Base-by-base conservation (phyloP, 2,888 invertebrate species). In the Andrena bicolor region DNA sequence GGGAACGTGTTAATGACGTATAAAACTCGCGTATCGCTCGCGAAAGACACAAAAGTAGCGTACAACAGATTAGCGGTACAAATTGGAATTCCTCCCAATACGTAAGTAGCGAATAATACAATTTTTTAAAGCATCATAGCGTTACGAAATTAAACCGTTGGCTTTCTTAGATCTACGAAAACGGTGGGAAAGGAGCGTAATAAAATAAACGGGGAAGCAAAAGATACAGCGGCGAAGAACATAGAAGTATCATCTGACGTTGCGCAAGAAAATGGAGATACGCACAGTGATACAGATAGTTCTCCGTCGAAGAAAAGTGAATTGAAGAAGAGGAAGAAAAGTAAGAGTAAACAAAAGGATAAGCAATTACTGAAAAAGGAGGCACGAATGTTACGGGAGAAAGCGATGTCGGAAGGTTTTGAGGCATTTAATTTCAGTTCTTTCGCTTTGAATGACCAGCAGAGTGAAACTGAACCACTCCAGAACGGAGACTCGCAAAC, bases 341-440 rank as follows among this genome's bases (percentile, higher is more conserved):
- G 87, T 32, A 92, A 89, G 80, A 87, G 85, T 70, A 92, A 90
- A 80, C 91, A 87, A 53, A 94, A 92, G 74, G 93, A 94, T 51
- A 92, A 92, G 48, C 93, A 94, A 65, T 94, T 94, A 84, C 87
- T 94, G 70, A 95, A 95, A 84, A 95, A 95, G 86, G 94, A 95
- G 89, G 92, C 95, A 23, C 94, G 94, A 76, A 89, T 93, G 79
- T 88, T 94, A 74, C 92, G 95, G 63, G 90, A 94, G 35, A 91
- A 94, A 78, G 93, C 94, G 77, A 93, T 95, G 85, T 94, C 94
- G 0, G 93, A 95, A 88, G 95, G 95, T 53, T 91, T 95, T 1
- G 90, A 92, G 73, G 76, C 86, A 26, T 83, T 93, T 63, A 87
- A 92, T n/a, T 94, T 94, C 76, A 92, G 92, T 82, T 88, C 85